A percentile compares a stretch with the other conserved stretches of the same genome.
Evolutionary conservation across 2,113 vertebrate species (phyloP).

Genomic region (Ciconia maguari): DNA sequence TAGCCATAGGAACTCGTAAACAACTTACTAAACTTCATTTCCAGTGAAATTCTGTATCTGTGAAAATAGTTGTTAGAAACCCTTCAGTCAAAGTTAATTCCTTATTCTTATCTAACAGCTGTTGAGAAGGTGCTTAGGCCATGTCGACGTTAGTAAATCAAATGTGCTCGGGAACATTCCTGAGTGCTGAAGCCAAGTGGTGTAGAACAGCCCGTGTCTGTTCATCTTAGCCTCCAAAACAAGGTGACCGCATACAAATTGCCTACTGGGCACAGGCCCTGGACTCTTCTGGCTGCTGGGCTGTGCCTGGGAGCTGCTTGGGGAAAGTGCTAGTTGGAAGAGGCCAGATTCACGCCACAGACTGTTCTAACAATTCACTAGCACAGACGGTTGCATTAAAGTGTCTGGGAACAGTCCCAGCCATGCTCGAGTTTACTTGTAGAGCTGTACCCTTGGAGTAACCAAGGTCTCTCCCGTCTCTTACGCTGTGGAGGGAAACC

Average conservation of each 20-base stretch:
- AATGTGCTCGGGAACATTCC: background rate
- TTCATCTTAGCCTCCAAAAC: background rate
- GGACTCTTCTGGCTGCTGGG: background rate
- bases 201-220: rapidly evolving
- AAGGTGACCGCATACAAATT: background rate
- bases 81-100: background rate
- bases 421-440: background rate
- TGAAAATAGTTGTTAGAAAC: background rate
- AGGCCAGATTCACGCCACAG: background rate
- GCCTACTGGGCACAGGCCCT: rapidly evolving
- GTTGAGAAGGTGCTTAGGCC: background rate
- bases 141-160: background rate
- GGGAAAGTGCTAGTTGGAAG: background rate
- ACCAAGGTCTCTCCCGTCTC: background rate
- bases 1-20: background rate
- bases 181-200: background rate
- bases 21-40: background rate
- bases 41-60: background rate
- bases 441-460: background rate
- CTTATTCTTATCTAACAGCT: background rate
- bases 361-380: background rate
- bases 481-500: background rate
- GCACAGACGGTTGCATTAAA: background rate
- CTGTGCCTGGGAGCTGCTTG: background rate
- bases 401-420: background rate